Evolutionary conservation across 2,797 vertebrate genomes (phyloP), one percentile per base, ranked within the genome.

Genomic region (Remorina albescens): DNA sequence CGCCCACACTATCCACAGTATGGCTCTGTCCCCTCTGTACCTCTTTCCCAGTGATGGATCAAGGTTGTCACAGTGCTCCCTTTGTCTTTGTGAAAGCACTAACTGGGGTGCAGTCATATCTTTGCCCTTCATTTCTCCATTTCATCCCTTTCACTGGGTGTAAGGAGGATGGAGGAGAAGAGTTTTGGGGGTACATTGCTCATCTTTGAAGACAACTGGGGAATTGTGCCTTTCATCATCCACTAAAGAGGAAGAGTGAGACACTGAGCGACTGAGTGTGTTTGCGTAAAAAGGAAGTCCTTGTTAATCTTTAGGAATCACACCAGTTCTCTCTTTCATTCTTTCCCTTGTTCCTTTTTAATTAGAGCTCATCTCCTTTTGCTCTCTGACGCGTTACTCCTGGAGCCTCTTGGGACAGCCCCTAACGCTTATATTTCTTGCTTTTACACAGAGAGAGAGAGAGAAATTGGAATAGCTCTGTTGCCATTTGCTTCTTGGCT

Each of bases 41-140:
- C 84, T 83, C 72, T 75, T 76, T 82, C 83, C 70, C 63, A 56
- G 60, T 85, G 86, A 88, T 87, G 83, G 83, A 91, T 90, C 90
- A 90, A 86, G 83, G 80, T 83, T 84, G 86, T 86, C 81, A 81
- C 58, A 0, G 71, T 2, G 13, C 60, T 74, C 67, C 67, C 78
- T 91, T 81, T 85, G 82, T 89, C 82, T 89, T 76, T 83, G 71
- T 63, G 68, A 83, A 78, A 57, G 62, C 66, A 65, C 82, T 84
- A 82, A 89, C 73, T 68, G 67, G 77, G 65, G 28, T 74, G 66
- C 72, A 82, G 58, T 77, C 72, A 58, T 67, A 74, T 77, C 63
- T 78, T 83, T 87, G 72, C 56, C 60, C 76, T 53, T 84, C 81
- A 84, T 89, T 88, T 88, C 73, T 86, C 67, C 44, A 21, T 79